phyloP scores from a whole-genome alignment of 2,797 vertebrate species.

The Strix occidentalis region DNA sequence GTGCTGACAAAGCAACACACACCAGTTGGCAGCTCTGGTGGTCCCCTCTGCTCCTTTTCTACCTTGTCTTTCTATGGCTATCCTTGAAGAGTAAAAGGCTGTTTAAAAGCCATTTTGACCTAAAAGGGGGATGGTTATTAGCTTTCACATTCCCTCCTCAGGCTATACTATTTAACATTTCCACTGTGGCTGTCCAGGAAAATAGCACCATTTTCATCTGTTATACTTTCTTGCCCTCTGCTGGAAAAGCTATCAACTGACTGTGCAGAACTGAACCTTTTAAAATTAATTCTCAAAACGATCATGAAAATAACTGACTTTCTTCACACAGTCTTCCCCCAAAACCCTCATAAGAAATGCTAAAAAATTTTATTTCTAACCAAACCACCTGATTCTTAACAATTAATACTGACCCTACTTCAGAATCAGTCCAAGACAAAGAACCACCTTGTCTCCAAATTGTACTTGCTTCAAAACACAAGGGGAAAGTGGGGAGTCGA shows the following conservation, averaged over 20 bases:
- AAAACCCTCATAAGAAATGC: not conserved
- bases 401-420: not conserved
- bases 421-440: not conserved
- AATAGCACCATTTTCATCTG: constrained; percentile 41
- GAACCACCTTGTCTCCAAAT: not conserved
- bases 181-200: constrained; percentile 2
- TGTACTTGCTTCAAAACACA: not conserved
- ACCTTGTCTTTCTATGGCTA: constrained; percentile 33
- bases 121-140: constrained; percentile 56
- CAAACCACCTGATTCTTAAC: not conserved
- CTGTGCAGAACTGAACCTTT: not conserved
- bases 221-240: constrained; percentile 80
- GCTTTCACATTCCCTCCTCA: constrained; percentile 55
- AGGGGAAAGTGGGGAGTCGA: not conserved
- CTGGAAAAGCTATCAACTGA: constrained; percentile 63
- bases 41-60: constrained; percentile 31
- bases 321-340: not conserved
- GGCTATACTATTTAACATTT: constrained; percentile 62
- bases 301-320: not conserved
- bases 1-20: not conserved
- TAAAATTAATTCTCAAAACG: not conserved
- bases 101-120: constrained; percentile 68
- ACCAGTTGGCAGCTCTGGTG: not conserved
- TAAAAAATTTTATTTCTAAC: not conserved
- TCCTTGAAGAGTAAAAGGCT: constrained; percentile 58